Evolutionary conservation across 2,888 invertebrate species (phyloP).

Genomic region (Hecatera dysodea): DNA sequence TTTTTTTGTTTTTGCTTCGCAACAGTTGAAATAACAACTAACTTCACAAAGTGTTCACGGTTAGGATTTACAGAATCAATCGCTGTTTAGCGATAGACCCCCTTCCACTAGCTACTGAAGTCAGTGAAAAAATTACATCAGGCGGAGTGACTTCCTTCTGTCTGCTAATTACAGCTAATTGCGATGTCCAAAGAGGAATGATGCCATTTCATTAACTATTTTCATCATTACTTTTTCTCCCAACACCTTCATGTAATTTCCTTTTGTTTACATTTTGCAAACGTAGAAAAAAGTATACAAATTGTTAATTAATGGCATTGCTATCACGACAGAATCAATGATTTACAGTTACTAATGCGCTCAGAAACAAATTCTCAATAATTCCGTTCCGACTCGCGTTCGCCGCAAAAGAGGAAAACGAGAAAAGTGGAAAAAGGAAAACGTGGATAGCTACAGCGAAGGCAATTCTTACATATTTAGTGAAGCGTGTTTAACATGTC

Average conservation of each 20-base stretch:
- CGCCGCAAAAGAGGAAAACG: slow-evolving; percentile 68
- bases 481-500: slow-evolving; percentile 87
- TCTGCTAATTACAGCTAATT: slow-evolving; percentile 35
- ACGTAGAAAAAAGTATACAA: slow-evolving; percentile 36
- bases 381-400: slow-evolving; percentile 58
- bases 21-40: no score
- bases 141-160: background rate
- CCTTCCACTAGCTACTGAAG: background rate
- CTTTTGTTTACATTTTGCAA: slow-evolving; percentile 43
- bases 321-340: slow-evolving; percentile 51
- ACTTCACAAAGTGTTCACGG: background rate
- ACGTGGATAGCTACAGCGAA: slow-evolving; percentile 72
- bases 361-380: slow-evolving; percentile 62
- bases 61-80: no score
- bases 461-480: slow-evolving; percentile 85
- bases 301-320: slow-evolving; percentile 48
- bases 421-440: slow-evolving; percentile 73
- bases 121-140: background rate
- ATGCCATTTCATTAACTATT: slow-evolving; percentile 4
- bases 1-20: no score
- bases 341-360: slow-evolving; percentile 58
- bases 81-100: background rate
- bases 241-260: slow-evolving; percentile 14
- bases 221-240: slow-evolving; percentile 5
- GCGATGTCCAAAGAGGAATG: slow-evolving; percentile 1